Conservation (phyloP, 2,797 vertebrate genomes). For the Manis pentadactyla region DNA sequence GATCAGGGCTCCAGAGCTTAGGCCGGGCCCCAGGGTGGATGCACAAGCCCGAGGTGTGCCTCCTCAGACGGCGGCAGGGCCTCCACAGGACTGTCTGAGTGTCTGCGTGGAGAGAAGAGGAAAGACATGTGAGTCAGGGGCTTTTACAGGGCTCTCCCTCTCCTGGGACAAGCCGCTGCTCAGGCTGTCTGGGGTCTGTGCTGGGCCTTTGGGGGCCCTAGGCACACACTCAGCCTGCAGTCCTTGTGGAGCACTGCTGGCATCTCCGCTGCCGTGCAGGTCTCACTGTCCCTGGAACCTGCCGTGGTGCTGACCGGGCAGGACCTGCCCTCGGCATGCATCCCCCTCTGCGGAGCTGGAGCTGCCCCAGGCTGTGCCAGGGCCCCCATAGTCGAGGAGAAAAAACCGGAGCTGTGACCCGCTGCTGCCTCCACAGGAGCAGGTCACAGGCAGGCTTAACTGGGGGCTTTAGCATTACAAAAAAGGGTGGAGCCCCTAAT, state of each 20-base stretch:
- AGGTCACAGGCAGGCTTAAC: fast-evolving
- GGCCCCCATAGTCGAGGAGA: neutral
- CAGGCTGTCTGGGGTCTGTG: fast-evolving
- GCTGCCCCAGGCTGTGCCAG: neutral
- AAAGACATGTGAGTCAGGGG: neutral
- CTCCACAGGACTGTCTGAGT: neutral
- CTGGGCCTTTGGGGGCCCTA: fast-evolving
- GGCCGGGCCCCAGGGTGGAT: neutral
- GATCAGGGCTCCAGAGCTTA: neutral
- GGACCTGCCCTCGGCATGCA: neutral
- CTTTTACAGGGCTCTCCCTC: neutral
- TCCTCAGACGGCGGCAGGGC: neutral
- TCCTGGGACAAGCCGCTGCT: neutral
- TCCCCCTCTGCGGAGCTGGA: neutral
- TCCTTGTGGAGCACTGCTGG: too few species aligned
- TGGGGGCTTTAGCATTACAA: neutral
- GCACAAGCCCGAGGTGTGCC: fast-evolving
- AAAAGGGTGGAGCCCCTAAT: neutral
- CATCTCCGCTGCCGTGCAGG: fast-evolving
- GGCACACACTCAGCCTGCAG: neutral
- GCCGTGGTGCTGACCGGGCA: neutral
- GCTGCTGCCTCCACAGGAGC: neutral
- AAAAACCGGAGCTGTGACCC: neutral
- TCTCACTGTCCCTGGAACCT: neutral
- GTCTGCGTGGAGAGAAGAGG: neutral